These are phyloP conservation scores for Linepithema humile DNA, from an alignment of 1,140 invertebrate species.

Conservation along the genomic window DNA sequence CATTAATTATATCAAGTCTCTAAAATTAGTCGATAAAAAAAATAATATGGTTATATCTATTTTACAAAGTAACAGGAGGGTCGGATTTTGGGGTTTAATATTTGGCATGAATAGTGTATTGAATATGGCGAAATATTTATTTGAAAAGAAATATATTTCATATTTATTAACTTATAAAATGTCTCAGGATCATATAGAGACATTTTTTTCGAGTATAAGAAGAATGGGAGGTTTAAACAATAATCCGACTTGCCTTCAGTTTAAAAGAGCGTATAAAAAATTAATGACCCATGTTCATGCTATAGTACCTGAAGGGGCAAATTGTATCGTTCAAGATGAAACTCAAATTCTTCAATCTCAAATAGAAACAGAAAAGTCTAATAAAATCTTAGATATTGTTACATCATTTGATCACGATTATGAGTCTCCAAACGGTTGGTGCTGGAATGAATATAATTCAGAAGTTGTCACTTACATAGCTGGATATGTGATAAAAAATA, in stretches of 20 bases:
- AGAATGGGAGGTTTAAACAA: not conserved
- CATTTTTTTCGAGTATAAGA: conserved; percentile 31
- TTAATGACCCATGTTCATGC: not conserved
- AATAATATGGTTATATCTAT: not conserved
- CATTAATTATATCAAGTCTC: not conserved
- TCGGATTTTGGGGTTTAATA: not conserved
- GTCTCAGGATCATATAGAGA: conserved; percentile 1
- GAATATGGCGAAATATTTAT: not conserved
- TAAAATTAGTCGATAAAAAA: not conserved
- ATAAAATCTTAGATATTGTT: not conserved
- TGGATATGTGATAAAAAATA: not conserved
- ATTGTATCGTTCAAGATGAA: not conserved
- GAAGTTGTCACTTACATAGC: conserved; percentile 12
- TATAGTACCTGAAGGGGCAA: not conserved
- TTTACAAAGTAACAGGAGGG: not conserved
- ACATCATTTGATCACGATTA: conserved; percentile 19
- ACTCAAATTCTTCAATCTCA: not conserved
- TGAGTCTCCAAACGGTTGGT: not conserved
- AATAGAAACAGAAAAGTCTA: not conserved
- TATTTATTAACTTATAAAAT: conserved; percentile 12
- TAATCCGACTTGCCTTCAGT: conserved; percentile 1
- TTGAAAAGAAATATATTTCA: conserved; percentile 9
- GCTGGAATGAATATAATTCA: not conserved
- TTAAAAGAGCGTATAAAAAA: not conserved
- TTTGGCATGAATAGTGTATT: not conserved